Percentiles rank a stretch among this genome's conserved stretches.
Evolutionary conservation across 2,113 vertebrate species (phyloP).

Genomic region (Emydocephalus ijimae): DNA sequence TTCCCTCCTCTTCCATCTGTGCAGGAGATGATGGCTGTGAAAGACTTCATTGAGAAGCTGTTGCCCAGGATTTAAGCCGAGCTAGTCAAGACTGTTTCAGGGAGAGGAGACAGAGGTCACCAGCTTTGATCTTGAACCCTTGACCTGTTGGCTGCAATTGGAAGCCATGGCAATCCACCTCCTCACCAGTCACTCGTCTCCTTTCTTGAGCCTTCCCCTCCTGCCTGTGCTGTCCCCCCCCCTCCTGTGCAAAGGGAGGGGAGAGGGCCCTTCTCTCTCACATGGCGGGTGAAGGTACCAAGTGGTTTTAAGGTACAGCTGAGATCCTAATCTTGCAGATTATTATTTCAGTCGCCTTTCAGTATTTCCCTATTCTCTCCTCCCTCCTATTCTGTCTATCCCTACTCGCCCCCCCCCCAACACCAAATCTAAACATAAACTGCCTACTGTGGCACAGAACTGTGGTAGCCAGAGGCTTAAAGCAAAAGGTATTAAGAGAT

Average conservation of each 20-base stretch:
- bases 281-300: neutral
- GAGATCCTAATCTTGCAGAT: neutral
- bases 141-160: slow-evolving; percentile 65
- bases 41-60: slow-evolving; percentile 94
- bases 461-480: slow-evolving; percentile 18
- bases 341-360: neutral
- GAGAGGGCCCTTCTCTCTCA: neutral
- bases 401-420: neutral
- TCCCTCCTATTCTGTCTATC: neutral
- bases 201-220: slow-evolving; percentile 25
- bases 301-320: slow-evolving; percentile 45
- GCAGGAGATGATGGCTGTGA: slow-evolving; percentile 94
- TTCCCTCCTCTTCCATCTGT: neutral
- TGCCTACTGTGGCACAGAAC: neutral
- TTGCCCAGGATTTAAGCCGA: slow-evolving; percentile 88
- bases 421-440: neutral
- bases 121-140: slow-evolving; percentile 71
- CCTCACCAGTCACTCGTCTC: slow-evolving; percentile 44
- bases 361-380: slow-evolving; percentile 35
- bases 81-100: slow-evolving; percentile 65
- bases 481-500: neutral
- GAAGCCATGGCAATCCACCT: slow-evolving; percentile 80
- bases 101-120: slow-evolving; percentile 59
- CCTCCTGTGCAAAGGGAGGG: neutral
- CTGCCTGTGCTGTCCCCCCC: slow-evolving; percentile 20